Base-by-base conservation (phyloP, 2,888 invertebrate genomes). In the Andrena praecox region DNA sequence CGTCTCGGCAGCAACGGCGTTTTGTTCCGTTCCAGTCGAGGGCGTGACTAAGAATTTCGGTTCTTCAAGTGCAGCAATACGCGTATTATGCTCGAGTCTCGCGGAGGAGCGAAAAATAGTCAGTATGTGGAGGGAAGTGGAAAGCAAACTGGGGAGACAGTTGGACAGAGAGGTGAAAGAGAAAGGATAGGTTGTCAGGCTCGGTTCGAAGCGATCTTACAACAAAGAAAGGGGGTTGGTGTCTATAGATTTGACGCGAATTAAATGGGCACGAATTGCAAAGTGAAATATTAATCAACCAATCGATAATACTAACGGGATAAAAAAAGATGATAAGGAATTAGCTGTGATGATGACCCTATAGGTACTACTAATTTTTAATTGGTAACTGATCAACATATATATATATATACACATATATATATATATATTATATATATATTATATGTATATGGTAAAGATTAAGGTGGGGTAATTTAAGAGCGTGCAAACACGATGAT, bases 281-380 rank as follows among this genome's bases (percentile, higher is more conserved):
- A 77, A 74, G 60, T 48, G 59, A 63, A 74, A 63, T 52, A 24
- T 24, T 73, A 76, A 83, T 80, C 68, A 82, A 82, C 79, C 79
- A 77, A 86, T 86, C 69, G 71, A 85, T 85, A 74, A 81, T 71
- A 77, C 78, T 71, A 72, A 85, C 76, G 42, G 42, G 62, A 59
- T 75, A 80, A 84, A 72, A 85, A 56, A 80, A 10, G 68, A 80
- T 42, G 42, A 42, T 75, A 79, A 79, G 85, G 87, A 91, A 91
- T 93, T 93, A 92, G 91, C 93, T 93, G 93, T 93, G 93, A 93
- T 93, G 93, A 92, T 89, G 89, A 90, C 87, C 86, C 89, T 90
- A 91, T 92, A 92, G 91, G 91, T 93, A 92, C 92, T 91, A 91
- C 90, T 92, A 90, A 92, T 90, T 92, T 92, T 92, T 92, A 92